phyloP scores from a whole-genome alignment of 2,113 vertebrate genomes.

The Lathamus discolor region DNA sequence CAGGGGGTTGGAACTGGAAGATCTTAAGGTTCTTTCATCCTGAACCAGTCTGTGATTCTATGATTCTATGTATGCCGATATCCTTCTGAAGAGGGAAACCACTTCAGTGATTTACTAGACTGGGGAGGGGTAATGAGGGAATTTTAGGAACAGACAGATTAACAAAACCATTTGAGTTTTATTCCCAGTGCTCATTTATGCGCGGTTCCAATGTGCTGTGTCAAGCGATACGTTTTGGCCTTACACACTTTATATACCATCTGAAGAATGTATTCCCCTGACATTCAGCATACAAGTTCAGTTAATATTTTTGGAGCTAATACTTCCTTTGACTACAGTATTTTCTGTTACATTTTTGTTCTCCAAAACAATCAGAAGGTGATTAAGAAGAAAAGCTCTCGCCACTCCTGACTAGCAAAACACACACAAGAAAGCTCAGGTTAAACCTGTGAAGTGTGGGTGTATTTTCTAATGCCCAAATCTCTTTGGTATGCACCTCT shows the following conservation, averaged over 20 bases:
- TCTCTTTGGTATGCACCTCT: not conserved
- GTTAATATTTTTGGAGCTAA: not conserved
- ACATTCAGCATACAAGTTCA: not conserved
- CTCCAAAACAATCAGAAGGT: not conserved
- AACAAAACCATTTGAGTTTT: slow-evolving; percentile 17
- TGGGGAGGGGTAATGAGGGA: not conserved
- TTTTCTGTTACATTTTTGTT: not conserved
- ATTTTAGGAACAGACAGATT: not conserved
- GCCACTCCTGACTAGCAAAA: not conserved
- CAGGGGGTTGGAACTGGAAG: not conserved
- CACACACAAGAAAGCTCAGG: not conserved
- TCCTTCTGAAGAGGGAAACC: not conserved
- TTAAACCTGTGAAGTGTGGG: not conserved
- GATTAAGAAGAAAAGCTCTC: not conserved
- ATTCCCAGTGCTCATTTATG: not conserved
- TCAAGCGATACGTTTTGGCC: not conserved
- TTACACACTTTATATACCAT: not conserved
- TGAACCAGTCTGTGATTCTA: not conserved
- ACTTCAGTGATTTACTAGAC: not conserved
- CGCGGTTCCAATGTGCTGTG: not conserved
- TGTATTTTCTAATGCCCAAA: not conserved
- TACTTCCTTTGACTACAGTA: not conserved
- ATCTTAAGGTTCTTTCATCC: not conserved
- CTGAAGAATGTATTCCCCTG: not conserved
- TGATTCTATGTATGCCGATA: accelerated